Conservation (phyloP, 2,888 invertebrate species). For the Loripinus fragilis region DNA sequence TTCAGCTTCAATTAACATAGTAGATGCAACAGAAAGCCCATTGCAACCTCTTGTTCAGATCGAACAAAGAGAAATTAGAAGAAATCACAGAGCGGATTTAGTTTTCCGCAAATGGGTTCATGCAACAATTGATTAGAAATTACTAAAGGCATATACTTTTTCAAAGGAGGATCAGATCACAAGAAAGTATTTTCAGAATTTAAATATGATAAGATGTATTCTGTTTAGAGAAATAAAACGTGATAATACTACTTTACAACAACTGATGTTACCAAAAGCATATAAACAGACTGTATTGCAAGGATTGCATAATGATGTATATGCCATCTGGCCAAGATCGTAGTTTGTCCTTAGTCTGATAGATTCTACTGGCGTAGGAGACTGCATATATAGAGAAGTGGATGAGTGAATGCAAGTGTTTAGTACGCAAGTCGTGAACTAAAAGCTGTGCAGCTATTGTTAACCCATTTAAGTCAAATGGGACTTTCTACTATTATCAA, state of each 20-base stretch:
- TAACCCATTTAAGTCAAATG: conserved; percentile 16
- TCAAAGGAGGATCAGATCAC: conserved; percentile 4
- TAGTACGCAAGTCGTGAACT: conserved; percentile 8
- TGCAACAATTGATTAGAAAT: conserved; percentile 4
- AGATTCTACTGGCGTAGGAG: conserved; percentile 32
- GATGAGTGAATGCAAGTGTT: conserved; percentile 9
- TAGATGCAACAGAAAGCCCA: conserved; percentile 7
- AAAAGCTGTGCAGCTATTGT: not conserved
- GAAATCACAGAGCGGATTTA: conserved; percentile 1
- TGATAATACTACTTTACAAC: conserved; percentile 4
- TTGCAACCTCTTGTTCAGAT: not conserved
- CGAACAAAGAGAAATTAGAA: conserved; percentile 9
- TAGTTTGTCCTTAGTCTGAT: conserved; percentile 5
- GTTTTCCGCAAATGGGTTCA: conserved; percentile 7
- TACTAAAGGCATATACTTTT: not conserved
- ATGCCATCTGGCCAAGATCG: conserved; percentile 18
- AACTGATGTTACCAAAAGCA: conserved; percentile 1
- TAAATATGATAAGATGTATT: conserved; percentile 11
- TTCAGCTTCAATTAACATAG: not conserved
- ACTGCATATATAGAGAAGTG: conserved; percentile 12
- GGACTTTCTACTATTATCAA: no score
- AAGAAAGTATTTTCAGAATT: conserved; percentile 1
- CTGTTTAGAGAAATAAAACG: conserved; percentile 16
- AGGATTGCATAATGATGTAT: conserved; percentile 19
- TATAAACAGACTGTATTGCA: not conserved